Evolutionary conservation across 2,888 invertebrate species (phyloP).

Genomic region (Desoria tigrina): DNA sequence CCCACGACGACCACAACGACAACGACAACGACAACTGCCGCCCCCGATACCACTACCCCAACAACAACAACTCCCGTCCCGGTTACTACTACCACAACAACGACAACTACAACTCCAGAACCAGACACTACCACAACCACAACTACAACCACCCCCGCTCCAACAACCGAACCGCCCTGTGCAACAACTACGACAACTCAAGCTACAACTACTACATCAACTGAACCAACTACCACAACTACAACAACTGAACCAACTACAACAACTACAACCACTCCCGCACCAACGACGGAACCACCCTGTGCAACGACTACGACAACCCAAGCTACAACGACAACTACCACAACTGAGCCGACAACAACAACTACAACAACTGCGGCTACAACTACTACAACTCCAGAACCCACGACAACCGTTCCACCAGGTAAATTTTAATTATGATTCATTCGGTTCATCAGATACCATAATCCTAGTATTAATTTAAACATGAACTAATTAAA

Average conservation of each 20-base stretch:
- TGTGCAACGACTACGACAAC: slow-evolving; percentile 10
- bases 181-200: slow-evolving; percentile 1
- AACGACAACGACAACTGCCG: neutral
- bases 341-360: slow-evolving; percentile 1
- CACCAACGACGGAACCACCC: slow-evolving; percentile 10
- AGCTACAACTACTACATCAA: slow-evolving; percentile 5
- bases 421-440: no score
- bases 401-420: neutral
- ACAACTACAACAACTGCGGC: neutral
- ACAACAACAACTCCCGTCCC: neutral
- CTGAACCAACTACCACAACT: slow-evolving; percentile 2
- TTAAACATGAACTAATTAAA: no score
- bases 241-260: slow-evolving; percentile 1
- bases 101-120: slow-evolving; percentile 7
- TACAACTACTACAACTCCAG: slow-evolving; percentile 5
- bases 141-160: slow-evolving; percentile 1
- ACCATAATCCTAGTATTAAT: no score
- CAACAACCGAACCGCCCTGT: slow-evolving; percentile 5
- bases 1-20: neutral
- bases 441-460: no score
- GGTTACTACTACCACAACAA: neutral
- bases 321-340: slow-evolving; percentile 7
- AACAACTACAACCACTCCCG: slow-evolving; percentile 1
- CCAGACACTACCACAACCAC: slow-evolving; percentile 9
- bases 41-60: neutral